Conservation (phyloP, 2,797 vertebrate genomes). For the Sternarchorhynchus goeldii region DNA sequence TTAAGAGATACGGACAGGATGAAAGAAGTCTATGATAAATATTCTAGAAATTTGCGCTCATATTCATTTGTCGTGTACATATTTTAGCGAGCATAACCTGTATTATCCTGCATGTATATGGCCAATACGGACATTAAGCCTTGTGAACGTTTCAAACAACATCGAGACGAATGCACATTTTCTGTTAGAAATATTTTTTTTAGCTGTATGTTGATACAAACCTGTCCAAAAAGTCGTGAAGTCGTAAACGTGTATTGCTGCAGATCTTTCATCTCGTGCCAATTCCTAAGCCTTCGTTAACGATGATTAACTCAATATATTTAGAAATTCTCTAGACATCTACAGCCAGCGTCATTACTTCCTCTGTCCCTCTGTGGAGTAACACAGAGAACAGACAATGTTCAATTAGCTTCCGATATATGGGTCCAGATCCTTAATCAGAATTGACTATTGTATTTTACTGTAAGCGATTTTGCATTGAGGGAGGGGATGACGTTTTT, state of each 20-base stretch:
- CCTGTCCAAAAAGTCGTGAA: constrained; percentile 21
- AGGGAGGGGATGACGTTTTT: too few species aligned
- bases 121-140: neutral
- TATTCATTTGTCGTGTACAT: neutral
- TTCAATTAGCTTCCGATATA: neutral
- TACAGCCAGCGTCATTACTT: neutral
- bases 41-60: neutral
- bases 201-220: constrained; percentile 40
- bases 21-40: neutral
- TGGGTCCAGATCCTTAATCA: too few species aligned
- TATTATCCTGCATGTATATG: neutral
- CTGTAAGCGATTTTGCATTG: too few species aligned
- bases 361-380: neutral
- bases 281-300: constrained; percentile 18
- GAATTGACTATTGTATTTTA: too few species aligned
- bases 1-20: too few species aligned
- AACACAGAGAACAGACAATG: neutral
- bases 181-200: constrained; percentile 18
- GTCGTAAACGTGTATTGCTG: constrained; percentile 38
- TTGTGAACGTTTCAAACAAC: neutral
- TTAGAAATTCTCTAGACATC: neutral
- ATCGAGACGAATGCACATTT: neutral
- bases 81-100: neutral
- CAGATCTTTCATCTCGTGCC: constrained; percentile 44
- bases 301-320: neutral